Conservation (phyloP, 2,113 vertebrate species). For the Motacilla tschutschensis region DNA sequence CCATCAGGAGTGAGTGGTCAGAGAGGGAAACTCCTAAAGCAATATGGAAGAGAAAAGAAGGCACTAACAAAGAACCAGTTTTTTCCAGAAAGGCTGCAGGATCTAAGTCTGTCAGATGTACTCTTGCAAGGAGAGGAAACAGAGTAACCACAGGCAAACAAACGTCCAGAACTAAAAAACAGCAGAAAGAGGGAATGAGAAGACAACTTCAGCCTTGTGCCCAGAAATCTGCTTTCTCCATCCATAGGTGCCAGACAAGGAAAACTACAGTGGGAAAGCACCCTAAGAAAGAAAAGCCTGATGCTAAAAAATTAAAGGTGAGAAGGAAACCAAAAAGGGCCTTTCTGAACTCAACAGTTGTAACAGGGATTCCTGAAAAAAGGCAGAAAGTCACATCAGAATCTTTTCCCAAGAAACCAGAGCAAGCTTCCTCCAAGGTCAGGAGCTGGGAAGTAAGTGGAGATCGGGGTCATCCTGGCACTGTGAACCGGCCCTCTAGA, state of each 20-base stretch:
- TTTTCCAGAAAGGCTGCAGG: conserved; percentile 32
- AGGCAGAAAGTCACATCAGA: background rate
- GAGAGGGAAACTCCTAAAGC: conserved; percentile 53
- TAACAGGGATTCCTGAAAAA: conserved; percentile 26
- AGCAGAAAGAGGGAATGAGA: conserved; percentile 50
- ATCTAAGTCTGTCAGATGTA: conserved; percentile 19
- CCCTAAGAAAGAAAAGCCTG: conserved; percentile 52
- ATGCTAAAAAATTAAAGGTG: conserved; percentile 38
- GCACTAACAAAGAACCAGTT: conserved; percentile 11
- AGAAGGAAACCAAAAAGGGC: conserved; percentile 26
- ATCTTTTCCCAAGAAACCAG: conserved; percentile 35
- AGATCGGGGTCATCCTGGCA: background rate
- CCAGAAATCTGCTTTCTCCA: conserved; percentile 47
- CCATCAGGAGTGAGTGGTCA: background rate
- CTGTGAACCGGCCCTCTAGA: background rate
- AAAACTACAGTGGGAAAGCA: conserved; percentile 45
- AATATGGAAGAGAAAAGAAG: conserved; percentile 51
- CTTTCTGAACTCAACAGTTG: conserved; percentile 15
- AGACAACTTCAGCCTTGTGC: conserved; percentile 37
- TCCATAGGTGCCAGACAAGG: conserved; percentile 40
- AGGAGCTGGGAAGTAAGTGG: conserved; percentile 11
- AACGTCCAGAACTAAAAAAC: conserved; percentile 46
- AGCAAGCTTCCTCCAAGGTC: background rate
- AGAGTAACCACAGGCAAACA: conserved; percentile 27
- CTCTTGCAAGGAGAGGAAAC: conserved; percentile 18